Conservation (phyloP, 92 coral and sea anemone genomes). For the Phenganax subtilis region DNA sequence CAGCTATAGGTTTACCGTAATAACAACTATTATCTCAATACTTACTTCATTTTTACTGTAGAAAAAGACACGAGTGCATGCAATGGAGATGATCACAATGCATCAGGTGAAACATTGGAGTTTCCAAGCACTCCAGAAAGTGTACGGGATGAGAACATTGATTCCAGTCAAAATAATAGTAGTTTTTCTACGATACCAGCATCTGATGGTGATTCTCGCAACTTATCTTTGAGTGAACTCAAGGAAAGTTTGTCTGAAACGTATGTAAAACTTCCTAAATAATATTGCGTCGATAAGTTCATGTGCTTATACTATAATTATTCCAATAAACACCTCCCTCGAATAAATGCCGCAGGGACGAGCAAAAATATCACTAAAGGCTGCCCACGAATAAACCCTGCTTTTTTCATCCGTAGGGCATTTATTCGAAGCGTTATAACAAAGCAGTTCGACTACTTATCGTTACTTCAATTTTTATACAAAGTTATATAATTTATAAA, state of each 20-base stretch:
- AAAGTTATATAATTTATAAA: too few relatives aligned
- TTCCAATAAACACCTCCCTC: too few relatives aligned
- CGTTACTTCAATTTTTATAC: too few relatives aligned
- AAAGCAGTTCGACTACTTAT: too few relatives aligned
- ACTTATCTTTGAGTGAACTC: constrained; percentile 13
- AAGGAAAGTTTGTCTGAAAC: constrained; percentile 21
- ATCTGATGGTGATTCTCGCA: constrained; percentile 23
- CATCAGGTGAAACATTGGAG: constrained; percentile 23
- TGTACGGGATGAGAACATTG: not conserved
- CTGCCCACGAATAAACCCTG: too few relatives aligned
- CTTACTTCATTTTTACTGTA: not conserved
- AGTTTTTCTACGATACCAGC: constrained; percentile 25
- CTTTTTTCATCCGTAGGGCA: too few relatives aligned
- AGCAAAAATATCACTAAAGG: too few relatives aligned
- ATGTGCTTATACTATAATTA: too few relatives aligned
- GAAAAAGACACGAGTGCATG: not conserved
- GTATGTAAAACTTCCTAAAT: constrained; percentile 10
- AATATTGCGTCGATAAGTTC: not conserved
- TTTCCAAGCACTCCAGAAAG: not conserved
- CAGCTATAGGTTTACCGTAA: not conserved
- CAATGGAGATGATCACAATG: not conserved
- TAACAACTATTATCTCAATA: not conserved
- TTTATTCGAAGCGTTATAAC: too few relatives aligned
- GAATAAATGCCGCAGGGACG: too few relatives aligned
- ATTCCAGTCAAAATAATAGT: not conserved